Percentiles rank a stretch among this genome's conserved stretches.
Evolutionary conservation across 2,888 invertebrate species (phyloP).

Genomic region (Eueremaeus valkanovi): DNA sequence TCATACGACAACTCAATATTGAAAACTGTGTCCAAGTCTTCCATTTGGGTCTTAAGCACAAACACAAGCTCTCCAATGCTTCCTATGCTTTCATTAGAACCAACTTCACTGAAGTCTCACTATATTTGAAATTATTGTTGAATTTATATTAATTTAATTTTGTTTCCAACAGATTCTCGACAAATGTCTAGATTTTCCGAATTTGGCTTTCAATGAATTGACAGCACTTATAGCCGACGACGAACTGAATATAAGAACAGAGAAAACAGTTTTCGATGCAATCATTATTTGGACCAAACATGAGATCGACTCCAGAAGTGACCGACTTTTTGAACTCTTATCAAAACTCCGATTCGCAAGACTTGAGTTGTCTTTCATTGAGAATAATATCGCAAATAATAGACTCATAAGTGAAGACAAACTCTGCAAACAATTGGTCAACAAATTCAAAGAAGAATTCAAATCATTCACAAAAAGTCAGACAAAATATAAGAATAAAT

Average conservation of each 20-base stretch:
- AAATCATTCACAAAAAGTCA: not conserved
- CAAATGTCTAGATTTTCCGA: slow-evolving; percentile 5
- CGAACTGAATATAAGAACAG: slow-evolving; percentile 32
- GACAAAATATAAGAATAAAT: not conserved
- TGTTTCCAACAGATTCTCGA: slow-evolving; percentile 7
- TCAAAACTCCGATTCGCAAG: not conserved
- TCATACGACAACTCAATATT: slow-evolving; percentile 30
- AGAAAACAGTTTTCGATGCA: slow-evolving; percentile 34
- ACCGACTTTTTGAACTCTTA: not conserved
- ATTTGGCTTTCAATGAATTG: slow-evolving; percentile 20
- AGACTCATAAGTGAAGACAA: not conserved
- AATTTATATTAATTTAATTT: not conserved
- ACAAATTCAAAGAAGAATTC: not conserved
- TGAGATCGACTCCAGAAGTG: not conserved
- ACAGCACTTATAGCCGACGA: slow-evolving; percentile 34
- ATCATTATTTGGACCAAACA: slow-evolving; percentile 39
- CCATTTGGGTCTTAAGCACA: slow-evolving; percentile 33
- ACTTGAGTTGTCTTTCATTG: not conserved
- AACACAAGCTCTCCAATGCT: slow-evolving; percentile 17
- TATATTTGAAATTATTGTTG: not conserved
- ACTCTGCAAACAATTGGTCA: not conserved
- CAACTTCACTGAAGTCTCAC: not conserved
- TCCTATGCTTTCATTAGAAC: slow-evolving; percentile 5
- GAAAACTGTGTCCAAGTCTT: slow-evolving; percentile 38
- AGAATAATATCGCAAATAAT: not conserved